Conservation (phyloP, 2,888 invertebrate species). For the Selenia dentaria region DNA sequence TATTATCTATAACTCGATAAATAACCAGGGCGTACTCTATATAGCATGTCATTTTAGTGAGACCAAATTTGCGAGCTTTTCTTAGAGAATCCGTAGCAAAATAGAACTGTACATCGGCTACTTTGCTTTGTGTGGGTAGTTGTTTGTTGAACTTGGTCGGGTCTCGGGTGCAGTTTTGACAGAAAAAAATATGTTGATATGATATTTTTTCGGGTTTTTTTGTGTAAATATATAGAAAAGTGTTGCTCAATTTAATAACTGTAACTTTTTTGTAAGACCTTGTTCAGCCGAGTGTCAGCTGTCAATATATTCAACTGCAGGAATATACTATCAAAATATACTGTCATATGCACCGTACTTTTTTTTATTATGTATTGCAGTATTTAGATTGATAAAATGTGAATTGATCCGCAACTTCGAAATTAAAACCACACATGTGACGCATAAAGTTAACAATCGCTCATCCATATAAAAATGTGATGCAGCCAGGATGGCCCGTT, state of each 20-base stretch:
- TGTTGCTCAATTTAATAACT: too few relatives aligned
- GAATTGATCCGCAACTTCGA: neutral
- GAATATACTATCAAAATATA: too few relatives aligned
- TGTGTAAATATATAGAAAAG: neutral
- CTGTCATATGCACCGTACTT: too few relatives aligned
- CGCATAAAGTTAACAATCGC: constrained; percentile 47
- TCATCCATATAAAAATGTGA: constrained; percentile 42
- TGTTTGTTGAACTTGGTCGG: constrained; percentile 6
- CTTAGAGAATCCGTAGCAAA: constrained; percentile 2
- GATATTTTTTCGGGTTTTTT: neutral
- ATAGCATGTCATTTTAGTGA: constrained; percentile 4
- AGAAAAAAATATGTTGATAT: neutral
- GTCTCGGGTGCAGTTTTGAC: constrained; percentile 1
- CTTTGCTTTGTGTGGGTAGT: neutral
- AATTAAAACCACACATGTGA: constrained; percentile 6
- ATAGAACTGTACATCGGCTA: constrained; percentile 1
- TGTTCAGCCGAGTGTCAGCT: too few relatives aligned
- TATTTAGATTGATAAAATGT: too few relatives aligned
- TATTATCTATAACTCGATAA: too few relatives aligned
- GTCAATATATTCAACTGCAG: too few relatives aligned
- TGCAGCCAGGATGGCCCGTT: constrained; percentile 57
- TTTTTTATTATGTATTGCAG: too few relatives aligned
- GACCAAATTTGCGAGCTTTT: constrained; percentile 6
- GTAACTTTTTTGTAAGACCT: too few relatives aligned
- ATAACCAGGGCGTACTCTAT: too few relatives aligned